A percentile compares a stretch with the other conserved stretches of the same genome.
Evolutionary conservation across 2,888 invertebrate species (phyloP).

Genomic region (Phorcus lineatus): DNA sequence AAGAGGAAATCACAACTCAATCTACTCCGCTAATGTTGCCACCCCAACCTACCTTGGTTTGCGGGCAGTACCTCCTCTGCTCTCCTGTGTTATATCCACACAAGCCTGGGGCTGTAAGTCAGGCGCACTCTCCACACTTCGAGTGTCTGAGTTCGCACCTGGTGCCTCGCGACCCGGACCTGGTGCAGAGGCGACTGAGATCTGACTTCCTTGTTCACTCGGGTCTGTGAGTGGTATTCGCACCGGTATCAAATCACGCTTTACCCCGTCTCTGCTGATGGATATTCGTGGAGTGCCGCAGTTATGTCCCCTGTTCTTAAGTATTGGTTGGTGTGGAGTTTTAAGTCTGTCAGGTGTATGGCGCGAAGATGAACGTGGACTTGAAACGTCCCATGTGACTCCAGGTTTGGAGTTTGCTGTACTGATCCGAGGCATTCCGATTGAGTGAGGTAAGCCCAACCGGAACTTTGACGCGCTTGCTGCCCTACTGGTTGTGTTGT

Average conservation of each 20-base stretch:
- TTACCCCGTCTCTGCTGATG: not conserved
- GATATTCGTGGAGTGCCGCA: not conserved
- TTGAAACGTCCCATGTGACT: conserved; percentile 9
- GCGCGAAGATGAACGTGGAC: not conserved
- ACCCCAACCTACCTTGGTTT: not conserved
- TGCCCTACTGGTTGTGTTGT: not conserved
- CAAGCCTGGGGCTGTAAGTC: conserved; percentile 11
- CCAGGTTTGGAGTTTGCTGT: not conserved
- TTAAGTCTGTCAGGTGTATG: not conserved
- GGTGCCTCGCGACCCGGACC: not conserved
- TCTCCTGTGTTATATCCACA: not conserved
- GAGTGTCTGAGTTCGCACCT: conserved; percentile 20
- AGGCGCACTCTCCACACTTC: conserved; percentile 37
- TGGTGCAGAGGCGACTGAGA: not conserved
- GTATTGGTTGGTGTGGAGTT: conserved; percentile 6
- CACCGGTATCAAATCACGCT: not conserved
- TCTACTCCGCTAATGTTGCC: no score
- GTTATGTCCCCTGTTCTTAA: conserved; percentile 12
- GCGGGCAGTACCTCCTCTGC: not conserved
- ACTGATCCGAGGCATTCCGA: not conserved
- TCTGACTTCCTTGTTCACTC: not conserved
- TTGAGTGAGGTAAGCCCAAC: not conserved
- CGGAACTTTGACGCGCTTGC: not conserved
- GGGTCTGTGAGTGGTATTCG: not conserved
- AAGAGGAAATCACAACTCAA: no score